Base-by-base conservation (phyloP, 2,113 vertebrate genomes). In the Progne subis region DNA sequence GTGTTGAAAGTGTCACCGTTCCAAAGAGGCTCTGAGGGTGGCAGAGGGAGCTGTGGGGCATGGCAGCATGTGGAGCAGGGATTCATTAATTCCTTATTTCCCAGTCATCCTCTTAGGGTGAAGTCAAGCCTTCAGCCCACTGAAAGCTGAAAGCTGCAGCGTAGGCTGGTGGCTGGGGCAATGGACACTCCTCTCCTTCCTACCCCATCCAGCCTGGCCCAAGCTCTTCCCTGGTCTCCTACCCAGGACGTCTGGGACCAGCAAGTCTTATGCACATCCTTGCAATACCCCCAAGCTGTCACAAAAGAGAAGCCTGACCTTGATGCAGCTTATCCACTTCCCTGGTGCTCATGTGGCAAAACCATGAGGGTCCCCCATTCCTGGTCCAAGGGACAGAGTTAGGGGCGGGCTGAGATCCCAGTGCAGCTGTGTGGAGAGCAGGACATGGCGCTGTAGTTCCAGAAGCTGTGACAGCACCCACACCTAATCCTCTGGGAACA, bases 401-500 rank as follows among this genome's bases (percentile, higher is more conserved):
- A 13, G 6, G 6, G 24, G 17, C 23, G 29, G 18, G 9, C 47
- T 88, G 76, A 64, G 64, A 64, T 60, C 18, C 34, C 64, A 21
- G 39, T 7, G 44, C 55, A 70, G 78, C 64, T 89, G 59, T 0
- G 0, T 0, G n/a, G 46, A 17, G 61, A 64, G 41, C 70, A 56
- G 79, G 55, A 56, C 71, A 39, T 0, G 0, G n/a, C 0, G 0
- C 55, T 81, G 83, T 0, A 0, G 29, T 44, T 55, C 18, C 47
- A n/a, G 72, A 61, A 70, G 70, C 93, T 24, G 59, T 53, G 85
- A 53, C 53, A 83, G 71, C 31, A 57, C 25, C 31, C 2, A 2
- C 34, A 65, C 79, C 71, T 90, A 82, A 93, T 95, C 90, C 92
- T 39, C 63, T 24, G 46, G 70, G 79, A 94, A 34, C 79, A 90